Evolutionary conservation across 2,797 vertebrate species (phyloP), one percentile per base, ranked within the genome.

Genomic region (Anniella stebbinsi): DNA sequence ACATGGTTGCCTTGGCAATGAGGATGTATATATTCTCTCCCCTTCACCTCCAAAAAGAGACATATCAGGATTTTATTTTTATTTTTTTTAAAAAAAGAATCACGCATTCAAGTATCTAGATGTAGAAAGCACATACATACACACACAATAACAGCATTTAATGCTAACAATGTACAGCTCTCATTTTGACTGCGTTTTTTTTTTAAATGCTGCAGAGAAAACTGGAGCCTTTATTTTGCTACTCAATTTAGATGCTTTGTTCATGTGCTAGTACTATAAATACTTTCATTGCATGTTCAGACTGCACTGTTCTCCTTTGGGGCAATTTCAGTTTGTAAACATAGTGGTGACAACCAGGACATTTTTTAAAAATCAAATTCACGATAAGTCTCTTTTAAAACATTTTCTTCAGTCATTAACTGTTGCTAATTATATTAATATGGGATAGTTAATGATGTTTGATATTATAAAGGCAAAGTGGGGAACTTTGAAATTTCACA

Each of bases 251-350:
- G 73, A 41, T 18, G 9, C 0, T 0, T 0, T 73, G 73, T 88
- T 93, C 73, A 33, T 92, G 90, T 80, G 41, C 87, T 2, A 2
- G 48, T 36, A 4, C 94, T 91, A 94, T 4, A 89, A 95, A 95
- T n/a, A 89, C 45, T 87, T 36, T 2, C 11, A 67, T 11, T 36
- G 3, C 11, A 67, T 11, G 17, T 83, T 82, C 88, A 72, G 48
- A 0, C 88, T 67, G 3, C 28, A 78, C 90, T 60, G 15, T 4
- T 88, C 92, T 92, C 87, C 82, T 2, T n/a, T 70, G 1, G 45
- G 93, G 72, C 69, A n/a, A 41, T 92, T 87, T 85, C n/a, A 90
- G 54, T 88, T 87, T 91, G 87, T 36, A 21, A 86, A 93, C 33
- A 72, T 0, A 85, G 51, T 63, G 0, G 0, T 88, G 91, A 94